These are phyloP conservation scores for Erebia ligea DNA, from an alignment of 2,888 invertebrate genomes.

Conservation along the genomic window DNA sequence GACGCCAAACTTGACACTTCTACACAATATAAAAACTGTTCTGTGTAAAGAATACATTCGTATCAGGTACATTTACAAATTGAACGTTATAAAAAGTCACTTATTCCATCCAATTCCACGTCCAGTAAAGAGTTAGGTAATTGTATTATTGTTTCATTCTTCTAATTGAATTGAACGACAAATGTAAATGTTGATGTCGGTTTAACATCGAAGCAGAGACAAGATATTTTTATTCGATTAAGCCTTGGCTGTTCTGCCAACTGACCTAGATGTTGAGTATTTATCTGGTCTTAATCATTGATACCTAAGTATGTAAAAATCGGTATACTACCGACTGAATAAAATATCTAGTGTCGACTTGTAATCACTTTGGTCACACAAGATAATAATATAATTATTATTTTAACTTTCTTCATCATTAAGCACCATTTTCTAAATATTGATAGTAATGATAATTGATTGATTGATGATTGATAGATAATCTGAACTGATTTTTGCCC, in stretches of 20 bases:
- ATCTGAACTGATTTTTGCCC: too few relatives aligned
- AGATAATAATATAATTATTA: too few relatives aligned
- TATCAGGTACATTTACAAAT: neutral
- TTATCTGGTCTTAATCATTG: neutral
- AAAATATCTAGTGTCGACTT: too few relatives aligned
- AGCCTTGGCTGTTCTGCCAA: neutral
- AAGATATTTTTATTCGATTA: constrained; percentile 14
- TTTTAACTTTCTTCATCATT: too few relatives aligned
- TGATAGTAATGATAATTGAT: too few relatives aligned
- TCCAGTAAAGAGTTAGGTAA: neutral
- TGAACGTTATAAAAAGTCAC: neutral
- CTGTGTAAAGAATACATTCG: neutral
- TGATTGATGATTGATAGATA: too few relatives aligned
- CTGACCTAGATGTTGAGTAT: constrained; percentile 12
- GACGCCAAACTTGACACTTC: neutral
- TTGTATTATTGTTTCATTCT: constrained; percentile 12
- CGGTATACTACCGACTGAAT: too few relatives aligned
- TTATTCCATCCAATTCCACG: neutral
- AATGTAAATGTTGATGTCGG: constrained; percentile 15
- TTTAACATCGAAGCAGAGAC: neutral
- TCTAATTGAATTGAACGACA: constrained; percentile 8
- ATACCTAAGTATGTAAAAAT: neutral
- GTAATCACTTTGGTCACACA: too few relatives aligned
- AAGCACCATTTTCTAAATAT: too few relatives aligned
- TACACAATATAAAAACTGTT: neutral